phyloP scores from a whole-genome alignment of 2,797 vertebrate species.

The Neopelma chrysocephalum region DNA sequence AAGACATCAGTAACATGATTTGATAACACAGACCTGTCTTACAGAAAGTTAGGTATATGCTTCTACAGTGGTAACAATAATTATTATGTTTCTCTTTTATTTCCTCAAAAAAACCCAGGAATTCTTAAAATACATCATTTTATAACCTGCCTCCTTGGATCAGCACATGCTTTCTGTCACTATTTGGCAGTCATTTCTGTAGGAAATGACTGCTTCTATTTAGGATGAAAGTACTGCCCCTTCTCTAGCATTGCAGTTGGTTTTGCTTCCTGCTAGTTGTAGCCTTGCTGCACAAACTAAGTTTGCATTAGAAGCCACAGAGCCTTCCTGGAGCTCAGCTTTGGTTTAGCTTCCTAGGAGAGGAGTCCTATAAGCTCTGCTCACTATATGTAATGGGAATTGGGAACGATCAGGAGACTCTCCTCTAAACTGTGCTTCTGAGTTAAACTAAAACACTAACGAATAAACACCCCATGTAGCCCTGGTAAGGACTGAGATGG shows the following conservation, averaged over 20 bases:
- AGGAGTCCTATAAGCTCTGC: not conserved
- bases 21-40: not conserved
- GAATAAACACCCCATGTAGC: not conserved
- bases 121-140: not conserved
- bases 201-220: not conserved
- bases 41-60: not conserved
- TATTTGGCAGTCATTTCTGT: not conserved
- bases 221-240: not conserved
- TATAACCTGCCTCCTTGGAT: not conserved
- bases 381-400: not conserved
- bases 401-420: not conserved
- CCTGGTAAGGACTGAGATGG: fast-evolving
- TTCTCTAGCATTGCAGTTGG: not conserved
- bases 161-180: not conserved
- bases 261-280: not conserved
- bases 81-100: not conserved
- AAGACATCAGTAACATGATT: not conserved
- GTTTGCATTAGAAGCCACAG: not conserved
- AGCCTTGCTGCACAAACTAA: not conserved
- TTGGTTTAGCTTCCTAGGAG: not conserved
- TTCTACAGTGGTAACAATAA: not conserved
- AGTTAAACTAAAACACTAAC: not conserved
- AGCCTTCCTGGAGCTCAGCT: not conserved
- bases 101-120: not conserved
- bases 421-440: not conserved